Evolutionary conservation across 2,888 invertebrate species (phyloP), one percentile per base, ranked within the genome.

Genomic region (Carpatolechia fugitivella): DNA sequence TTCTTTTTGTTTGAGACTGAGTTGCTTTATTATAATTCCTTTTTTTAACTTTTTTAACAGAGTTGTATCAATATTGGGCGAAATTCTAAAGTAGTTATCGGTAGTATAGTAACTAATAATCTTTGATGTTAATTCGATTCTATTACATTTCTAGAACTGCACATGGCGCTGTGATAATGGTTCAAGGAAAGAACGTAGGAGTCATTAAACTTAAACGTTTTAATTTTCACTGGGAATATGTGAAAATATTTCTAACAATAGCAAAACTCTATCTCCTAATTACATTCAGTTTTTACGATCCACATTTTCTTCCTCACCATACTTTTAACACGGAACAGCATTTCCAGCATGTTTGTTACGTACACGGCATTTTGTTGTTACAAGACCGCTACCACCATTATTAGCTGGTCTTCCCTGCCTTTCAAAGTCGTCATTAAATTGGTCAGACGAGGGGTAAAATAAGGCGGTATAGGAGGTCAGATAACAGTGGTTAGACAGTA

Each of bases 331-430:
- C 68, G 70, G 72, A 74, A 78, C 72, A 74, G 66, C 73, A 74
- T 78, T 77, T 78, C 69, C 72, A 69, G 69, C 72, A 69, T 71
- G 72, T 75, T 78, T 75, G 71, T 74, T 71, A 71, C 74, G 68
- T 74, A 73, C 75, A 74, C 72, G 69, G 72, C 70, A 76, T 78
- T 81, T 78, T 73, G 76, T 76, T 79, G 74, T 77, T 74, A 66
- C 69, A 71, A 67, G 65, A 66, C 59, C 66, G 55, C 60, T 48
- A 54, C 38, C 41, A 61, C 80, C 73, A 75, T 41, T 65, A 55
- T 56, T 7, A 4, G 8, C 59, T 63, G 79, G 70, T 4, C 77
- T 66, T 1, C 64, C 60, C 33, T 57, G 29, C 55, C 54, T 53
- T 44, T 62, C 58, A 36, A 24, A 2, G 5, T 5, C 47, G n/a